Base-by-base conservation (phyloP, 1,140 invertebrate species). In the Aphidius gifuensis region DNA sequence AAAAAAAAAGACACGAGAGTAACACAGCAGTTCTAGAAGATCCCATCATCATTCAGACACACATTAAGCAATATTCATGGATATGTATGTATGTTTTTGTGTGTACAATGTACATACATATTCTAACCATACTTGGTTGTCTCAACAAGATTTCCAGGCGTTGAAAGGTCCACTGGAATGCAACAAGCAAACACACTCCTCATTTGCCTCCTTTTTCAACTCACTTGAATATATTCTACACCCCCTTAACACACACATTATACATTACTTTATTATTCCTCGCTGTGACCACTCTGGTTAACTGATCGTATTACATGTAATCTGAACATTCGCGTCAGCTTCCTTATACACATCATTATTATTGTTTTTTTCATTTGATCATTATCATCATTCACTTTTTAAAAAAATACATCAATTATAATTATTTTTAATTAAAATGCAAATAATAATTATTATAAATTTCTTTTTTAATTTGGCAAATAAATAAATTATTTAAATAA, bases 141-240 rank as follows among this genome's bases (percentile, higher is more conserved):
- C 44, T 53, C 49, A 46, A 50, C 48, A 32, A 32, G 62, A 61
- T 61, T 42, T 39, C 47, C 58, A 62, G 64, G 64, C 53, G 66
- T 66, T 66, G 23, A 32, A 32, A 68, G 65, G 67, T 46, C 65
- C 61, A 51, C 45, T 50, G 65, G 61, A 67, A 71, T 68, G 64
- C 57, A 55, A 60, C 50, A 49, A 53, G 65, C 70, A 67, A 69
- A 70, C 66, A 70, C 11, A 40, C 39, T 42, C 16, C 44, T 58
- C 23, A n/a, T 7, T 6, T 50, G 16, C 47, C 38, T 16, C 9
- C 40, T 42, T 38, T 50, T 51, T 43, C 23, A 51, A 60, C 58
- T 51, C 49, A 8, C 58, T 44, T 50, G 48, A 6, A 32, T 50
- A 53, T 50, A 48, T 60, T 56, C 4, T 6, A 48, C 38, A 8